Evolutionary conservation across 1,140 invertebrate genomes (phyloP).

Genomic region (Drosophila equinoxialis): DNA sequence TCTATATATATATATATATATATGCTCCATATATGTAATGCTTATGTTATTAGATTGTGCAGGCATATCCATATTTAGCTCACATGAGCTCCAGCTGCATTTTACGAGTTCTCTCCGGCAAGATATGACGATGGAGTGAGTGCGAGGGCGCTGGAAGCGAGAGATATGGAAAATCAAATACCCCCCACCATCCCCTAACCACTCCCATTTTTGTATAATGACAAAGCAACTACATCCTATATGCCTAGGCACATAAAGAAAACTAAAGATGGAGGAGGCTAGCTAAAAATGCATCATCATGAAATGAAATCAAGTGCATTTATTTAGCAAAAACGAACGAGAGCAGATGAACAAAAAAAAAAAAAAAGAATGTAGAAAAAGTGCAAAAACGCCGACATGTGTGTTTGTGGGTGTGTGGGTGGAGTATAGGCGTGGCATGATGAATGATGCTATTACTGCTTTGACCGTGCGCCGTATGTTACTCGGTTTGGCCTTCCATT

Average conservation of each 20-base stretch:
- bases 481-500: conserved; percentile 58
- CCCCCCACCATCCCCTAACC: not conserved
- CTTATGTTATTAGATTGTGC: conserved; percentile 50
- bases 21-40: conserved; percentile 12
- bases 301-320: conserved; percentile 80
- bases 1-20: conserved; percentile 23
- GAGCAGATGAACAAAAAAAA: not conserved
- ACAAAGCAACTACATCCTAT: conserved; percentile 53
- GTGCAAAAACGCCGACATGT: conserved; percentile 27
- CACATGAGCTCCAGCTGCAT: conserved; percentile 55
- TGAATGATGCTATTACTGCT: conserved; percentile 63
- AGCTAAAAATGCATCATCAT: conserved; percentile 75
- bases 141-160: not conserved
- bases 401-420: conserved; percentile 18
- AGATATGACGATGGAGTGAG: not conserved
- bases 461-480: conserved; percentile 50
- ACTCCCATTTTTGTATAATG: conserved; percentile 48
- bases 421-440: conserved; percentile 53
- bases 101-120: conserved; percentile 56
- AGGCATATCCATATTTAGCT: conserved; percentile 51
- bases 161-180: conserved; percentile 5
- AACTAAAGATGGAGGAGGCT: conserved; percentile 36
- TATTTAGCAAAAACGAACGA: conserved; percentile 51
- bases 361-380: conserved; percentile 4
- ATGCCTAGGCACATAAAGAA: conserved; percentile 15